Base-by-base conservation (phyloP, 2,797 vertebrate genomes). In the Onychomys arenicola region DNA sequence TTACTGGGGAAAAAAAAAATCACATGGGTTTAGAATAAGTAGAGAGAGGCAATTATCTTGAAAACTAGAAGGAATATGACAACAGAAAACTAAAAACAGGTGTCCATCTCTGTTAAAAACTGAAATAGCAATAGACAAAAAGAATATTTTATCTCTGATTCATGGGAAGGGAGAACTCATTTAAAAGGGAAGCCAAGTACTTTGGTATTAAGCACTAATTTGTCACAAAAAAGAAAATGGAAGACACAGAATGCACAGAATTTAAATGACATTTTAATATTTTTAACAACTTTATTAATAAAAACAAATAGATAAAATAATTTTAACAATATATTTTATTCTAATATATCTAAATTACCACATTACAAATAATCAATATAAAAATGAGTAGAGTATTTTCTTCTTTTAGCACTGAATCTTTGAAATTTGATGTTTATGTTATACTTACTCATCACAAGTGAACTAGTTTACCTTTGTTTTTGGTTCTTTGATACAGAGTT, bases 11-110 rank as follows among this genome's bases (percentile, higher is more conserved):
- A 13, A 37, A 84, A 46, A 92, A 96, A 94, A 96, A 77, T 71
- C 37, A 96, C 1, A 7, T 77, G n/a, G 73, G 59, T 40, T 96
- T 75, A 92, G 27, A 92, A 92, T 84, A 87, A 94, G 61, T 11
- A 37, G 71, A 16, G 29, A 34, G 69, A 81, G 65, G 73, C 65
- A 82, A 96, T 43, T 96, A 97, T n/a, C 81, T 90, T 94, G 49
- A 89, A 97, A 84, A 88, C 71, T 90, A 90, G 43, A 25, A 91
- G 34, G 34, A 46, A 94, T 69, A 73, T 11, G 2, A 34, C 46
- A 96, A 95, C 3, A 76, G 63, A 88, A 86, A 94, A 92, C 89
- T 92, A 94, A 95, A 95, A 86, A 82, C 17, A 78, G n/a, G n/a
- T 34, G 71, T 2, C 29, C 65, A 93, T 73, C 65, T 88, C 81